Evolutionary conservation across 2,113 vertebrate genomes (phyloP).

Genomic region (Trogon surrucura): DNA sequence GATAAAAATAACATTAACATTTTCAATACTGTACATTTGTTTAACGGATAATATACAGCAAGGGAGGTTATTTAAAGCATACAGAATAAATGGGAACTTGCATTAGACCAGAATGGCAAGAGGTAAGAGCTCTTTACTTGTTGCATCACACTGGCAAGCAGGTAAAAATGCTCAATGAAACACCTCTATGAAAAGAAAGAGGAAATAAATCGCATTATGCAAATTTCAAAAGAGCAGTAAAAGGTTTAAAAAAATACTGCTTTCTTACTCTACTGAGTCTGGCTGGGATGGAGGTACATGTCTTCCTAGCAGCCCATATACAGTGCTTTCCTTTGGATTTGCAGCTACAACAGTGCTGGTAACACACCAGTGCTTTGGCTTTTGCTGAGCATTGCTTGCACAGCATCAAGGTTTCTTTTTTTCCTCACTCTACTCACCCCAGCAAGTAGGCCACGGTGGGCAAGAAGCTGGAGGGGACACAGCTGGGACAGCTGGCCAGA

Average conservation of each 20-base stretch:
- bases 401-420: not conserved
- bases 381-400: not conserved
- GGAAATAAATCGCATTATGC: not conserved
- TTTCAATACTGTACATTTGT: slow-evolving; percentile 16
- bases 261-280: not conserved
- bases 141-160: not conserved
- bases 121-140: not conserved
- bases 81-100: not conserved
- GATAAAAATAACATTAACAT: not conserved
- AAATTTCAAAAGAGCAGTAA: not conserved
- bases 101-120: not conserved
- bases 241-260: not conserved
- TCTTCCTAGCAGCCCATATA: not conserved
- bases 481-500: not conserved
- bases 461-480: not conserved
- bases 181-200: not conserved
- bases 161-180: not conserved
- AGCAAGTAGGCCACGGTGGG: not conserved
- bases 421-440: too few relatives aligned
- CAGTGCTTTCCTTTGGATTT: not conserved
- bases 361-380: not conserved
- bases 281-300: not conserved
- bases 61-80: not conserved
- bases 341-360: not conserved
- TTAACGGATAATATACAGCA: not conserved